Percentiles rank a stretch among this genome's conserved stretches.
Evolutionary conservation across 2,113 vertebrate species (phyloP).

Genomic region (Amia ocellicauda): DNA sequence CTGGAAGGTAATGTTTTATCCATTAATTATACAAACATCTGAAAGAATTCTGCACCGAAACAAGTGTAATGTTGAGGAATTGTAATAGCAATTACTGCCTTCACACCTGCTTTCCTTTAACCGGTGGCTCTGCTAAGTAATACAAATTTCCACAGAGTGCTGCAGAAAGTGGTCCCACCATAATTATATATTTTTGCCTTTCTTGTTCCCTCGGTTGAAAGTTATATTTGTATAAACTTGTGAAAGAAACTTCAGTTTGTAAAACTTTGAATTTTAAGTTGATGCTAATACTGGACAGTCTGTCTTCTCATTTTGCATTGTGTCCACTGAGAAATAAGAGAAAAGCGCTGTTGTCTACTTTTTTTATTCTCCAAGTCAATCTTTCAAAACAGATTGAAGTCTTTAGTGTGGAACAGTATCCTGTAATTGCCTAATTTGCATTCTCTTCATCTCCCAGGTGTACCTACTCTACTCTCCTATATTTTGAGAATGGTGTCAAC

Average conservation of each 20-base stretch:
- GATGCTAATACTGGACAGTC: not conserved
- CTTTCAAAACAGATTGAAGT: slow-evolving; percentile 2
- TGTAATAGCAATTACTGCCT: too few relatives aligned
- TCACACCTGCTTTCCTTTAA: too few relatives aligned
- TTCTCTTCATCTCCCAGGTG: slow-evolving; percentile 5
- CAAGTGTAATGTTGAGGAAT: too few relatives aligned
- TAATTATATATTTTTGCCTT: too few relatives aligned
- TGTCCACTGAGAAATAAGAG: not conserved
- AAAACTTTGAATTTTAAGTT: not conserved
- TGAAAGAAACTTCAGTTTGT: not conserved
- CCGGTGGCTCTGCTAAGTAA: too few relatives aligned
- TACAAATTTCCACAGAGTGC: too few relatives aligned
- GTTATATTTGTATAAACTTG: not conserved
- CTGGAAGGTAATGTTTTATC: too few relatives aligned
- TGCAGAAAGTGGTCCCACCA: too few relatives aligned
- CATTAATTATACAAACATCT: too few relatives aligned
- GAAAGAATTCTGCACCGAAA: too few relatives aligned
- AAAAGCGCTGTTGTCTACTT: not conserved
- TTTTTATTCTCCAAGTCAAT: not conserved
- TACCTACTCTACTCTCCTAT: not conserved
- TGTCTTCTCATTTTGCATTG: not conserved
- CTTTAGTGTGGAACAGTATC: not conserved
- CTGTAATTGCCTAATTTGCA: slow-evolving; percentile 3
- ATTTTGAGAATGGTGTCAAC: not conserved
- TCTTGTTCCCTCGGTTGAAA: too few relatives aligned